Conservation (phyloP, 1,140 invertebrate species). For the Drosophila baimaii region DNA sequence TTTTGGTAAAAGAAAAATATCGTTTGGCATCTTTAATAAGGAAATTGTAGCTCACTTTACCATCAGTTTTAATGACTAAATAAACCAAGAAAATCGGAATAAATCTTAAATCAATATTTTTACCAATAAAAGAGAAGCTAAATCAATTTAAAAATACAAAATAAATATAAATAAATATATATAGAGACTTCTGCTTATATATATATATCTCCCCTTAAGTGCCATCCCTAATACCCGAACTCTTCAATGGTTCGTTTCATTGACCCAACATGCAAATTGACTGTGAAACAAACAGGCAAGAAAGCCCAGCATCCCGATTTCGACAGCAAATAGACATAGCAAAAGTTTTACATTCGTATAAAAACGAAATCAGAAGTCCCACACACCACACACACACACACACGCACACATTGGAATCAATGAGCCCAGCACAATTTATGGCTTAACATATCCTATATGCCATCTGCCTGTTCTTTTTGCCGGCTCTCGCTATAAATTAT, state of each 20-base stretch:
- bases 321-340: conserved; percentile 46
- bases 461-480: conserved; percentile 38
- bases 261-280: conserved; percentile 51
- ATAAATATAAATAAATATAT: not conserved
- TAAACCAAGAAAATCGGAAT: not conserved
- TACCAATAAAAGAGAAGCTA: too few species aligned
- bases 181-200: not conserved
- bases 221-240: not conserved
- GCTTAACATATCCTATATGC: conserved; percentile 47
- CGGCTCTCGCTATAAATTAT: conserved; percentile 62
- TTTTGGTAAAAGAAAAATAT: not conserved
- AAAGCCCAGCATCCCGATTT: conserved; percentile 18
- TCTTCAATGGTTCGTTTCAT: conserved; percentile 31
- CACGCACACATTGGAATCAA: conserved; percentile 58
- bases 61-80: not conserved
- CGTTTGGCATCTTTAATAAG: too few species aligned
- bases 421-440: conserved; percentile 66
- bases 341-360: conserved; percentile 47
- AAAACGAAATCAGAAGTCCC: conserved; percentile 67
- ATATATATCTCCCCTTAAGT: too few species aligned
- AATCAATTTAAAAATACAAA: too few species aligned
- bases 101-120: not conserved
- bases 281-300: conserved; percentile 28
- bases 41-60: too few species aligned
- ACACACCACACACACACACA: too few species aligned